Conservation (phyloP, 2,888 invertebrate species). For the Patella caerulea region DNA sequence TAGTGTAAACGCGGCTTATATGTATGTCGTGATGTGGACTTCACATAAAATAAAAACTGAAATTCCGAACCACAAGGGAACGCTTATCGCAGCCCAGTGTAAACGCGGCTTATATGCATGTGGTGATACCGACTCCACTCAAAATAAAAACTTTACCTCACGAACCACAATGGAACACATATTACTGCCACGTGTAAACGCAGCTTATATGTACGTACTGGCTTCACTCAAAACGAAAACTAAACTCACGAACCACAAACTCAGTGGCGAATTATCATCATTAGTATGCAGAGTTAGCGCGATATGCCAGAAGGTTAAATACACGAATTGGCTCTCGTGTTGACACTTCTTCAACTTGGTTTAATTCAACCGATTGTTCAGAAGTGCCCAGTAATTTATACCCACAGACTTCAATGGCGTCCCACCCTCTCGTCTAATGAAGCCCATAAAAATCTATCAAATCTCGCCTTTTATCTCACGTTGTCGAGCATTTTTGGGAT, state of each 20-base stretch:
- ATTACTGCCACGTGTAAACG: no score
- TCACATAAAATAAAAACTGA: no score
- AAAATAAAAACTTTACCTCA: no score
- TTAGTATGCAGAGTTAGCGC: not conserved
- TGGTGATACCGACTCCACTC: no score
- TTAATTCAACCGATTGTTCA: slow-evolving; percentile 7
- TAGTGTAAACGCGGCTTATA: no score
- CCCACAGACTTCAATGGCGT: not conserved
- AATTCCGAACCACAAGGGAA: no score
- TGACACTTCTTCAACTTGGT: not conserved
- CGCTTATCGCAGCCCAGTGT: no score
- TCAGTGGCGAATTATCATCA: not conserved
- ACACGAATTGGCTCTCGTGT: not conserved
- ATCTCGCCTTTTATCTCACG: not conserved
- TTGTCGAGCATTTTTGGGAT: not conserved
- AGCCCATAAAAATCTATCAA: not conserved
- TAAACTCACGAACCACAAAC: not conserved
- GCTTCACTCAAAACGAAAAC: no score
- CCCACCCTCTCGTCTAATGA: not conserved
- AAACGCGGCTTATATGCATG: no score
- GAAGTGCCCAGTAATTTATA: not conserved
- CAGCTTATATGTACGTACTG: no score
- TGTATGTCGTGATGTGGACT: no score
- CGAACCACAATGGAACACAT: no score
- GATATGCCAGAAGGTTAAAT: not conserved